Conservation (phyloP, 2,797 vertebrate genomes). For the Peromyscus aztecus region DNA sequence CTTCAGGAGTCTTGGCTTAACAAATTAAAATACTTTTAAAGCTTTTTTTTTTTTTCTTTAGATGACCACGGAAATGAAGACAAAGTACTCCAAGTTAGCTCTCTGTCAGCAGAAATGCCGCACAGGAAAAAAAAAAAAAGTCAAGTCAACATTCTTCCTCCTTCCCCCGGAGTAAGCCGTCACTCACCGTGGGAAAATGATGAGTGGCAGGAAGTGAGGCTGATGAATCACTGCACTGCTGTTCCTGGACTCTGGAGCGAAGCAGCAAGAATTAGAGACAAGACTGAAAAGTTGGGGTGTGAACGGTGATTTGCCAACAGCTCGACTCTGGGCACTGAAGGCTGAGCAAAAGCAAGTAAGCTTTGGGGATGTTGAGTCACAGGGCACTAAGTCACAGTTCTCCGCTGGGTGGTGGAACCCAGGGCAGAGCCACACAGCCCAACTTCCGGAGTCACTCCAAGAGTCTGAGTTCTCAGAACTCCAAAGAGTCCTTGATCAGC, state of each 20-base stretch:
- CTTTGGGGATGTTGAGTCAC: neutral
- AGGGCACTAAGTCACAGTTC: neutral
- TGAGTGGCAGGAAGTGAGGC: slow-evolving; percentile 41
- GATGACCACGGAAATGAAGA: neutral
- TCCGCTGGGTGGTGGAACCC: neutral
- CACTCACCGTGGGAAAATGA: slow-evolving; percentile 69
- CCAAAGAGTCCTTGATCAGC: slow-evolving; percentile 29
- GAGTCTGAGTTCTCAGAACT: slow-evolving; percentile 6
- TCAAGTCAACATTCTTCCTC: slow-evolving; percentile 52
- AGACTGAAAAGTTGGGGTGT: slow-evolving; percentile 13
- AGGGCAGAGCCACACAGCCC: neutral
- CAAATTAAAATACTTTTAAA: neutral
- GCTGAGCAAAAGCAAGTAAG: neutral
- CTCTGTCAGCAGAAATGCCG: slow-evolving; percentile 45
- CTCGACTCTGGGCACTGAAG: neutral
- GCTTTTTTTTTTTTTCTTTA: neutral
- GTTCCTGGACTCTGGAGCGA: neutral
- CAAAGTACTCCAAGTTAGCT: neutral
- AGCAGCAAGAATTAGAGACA: slow-evolving; percentile 3
- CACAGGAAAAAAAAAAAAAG: neutral
- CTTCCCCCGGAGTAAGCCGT: slow-evolving; percentile 48
- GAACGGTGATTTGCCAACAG: slow-evolving; percentile 38
- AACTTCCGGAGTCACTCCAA: slow-evolving; percentile 48
- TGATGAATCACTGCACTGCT: slow-evolving; percentile 62
- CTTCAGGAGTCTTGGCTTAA: neutral